Base-by-base conservation (phyloP, 1,140 invertebrate species). In the Tenebrio molitor region DNA sequence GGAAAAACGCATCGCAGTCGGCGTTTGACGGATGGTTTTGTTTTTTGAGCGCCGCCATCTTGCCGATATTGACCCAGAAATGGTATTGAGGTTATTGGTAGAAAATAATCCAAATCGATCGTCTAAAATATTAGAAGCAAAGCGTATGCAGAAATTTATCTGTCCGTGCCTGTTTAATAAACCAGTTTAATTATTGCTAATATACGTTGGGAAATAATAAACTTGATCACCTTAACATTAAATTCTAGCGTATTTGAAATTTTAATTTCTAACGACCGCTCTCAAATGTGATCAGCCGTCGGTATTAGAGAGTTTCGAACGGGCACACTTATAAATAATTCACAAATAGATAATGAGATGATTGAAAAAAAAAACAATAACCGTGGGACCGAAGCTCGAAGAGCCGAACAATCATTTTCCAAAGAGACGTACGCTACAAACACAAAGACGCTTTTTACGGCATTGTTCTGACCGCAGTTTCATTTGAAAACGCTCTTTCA, bases 141-240 rank as follows among this genome's bases (percentile, higher is more conserved):
- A 29, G 29, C 14, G n/a, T 58, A 58, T 58, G 50, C 50, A 58
- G 50, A 58, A 58, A 58, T 58, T 58, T 58, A 58, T 58, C 50
- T 29, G 50, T 58, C 50, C 50, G 50, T 58, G 23, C 50, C 50
- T 58, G 23, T 58, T 58, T 58, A 58, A 12, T 58, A 58, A 58
- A 58, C 50, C 50, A 58, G 50, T 58, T 58, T 58, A 58, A 58
- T 58, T 25, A 58, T 58, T 58, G 50, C 50, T 58, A 50, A 50
- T 50, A 50, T 50, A 58, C 50, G 50, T 58, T 58, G 50, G 50
- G 50, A 58, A 58, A 58, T 58, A 58, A 58, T 58, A 58, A 58
- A 58, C 50, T 58, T 58, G 50, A 58, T 58, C 23, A 29, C 50
- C 50, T 58, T 58, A 58, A 58, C 50, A 58, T 58, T 58, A 58